Conservation (phyloP, 1,140 invertebrate genomes). For the Brachionus angularis region DNA sequence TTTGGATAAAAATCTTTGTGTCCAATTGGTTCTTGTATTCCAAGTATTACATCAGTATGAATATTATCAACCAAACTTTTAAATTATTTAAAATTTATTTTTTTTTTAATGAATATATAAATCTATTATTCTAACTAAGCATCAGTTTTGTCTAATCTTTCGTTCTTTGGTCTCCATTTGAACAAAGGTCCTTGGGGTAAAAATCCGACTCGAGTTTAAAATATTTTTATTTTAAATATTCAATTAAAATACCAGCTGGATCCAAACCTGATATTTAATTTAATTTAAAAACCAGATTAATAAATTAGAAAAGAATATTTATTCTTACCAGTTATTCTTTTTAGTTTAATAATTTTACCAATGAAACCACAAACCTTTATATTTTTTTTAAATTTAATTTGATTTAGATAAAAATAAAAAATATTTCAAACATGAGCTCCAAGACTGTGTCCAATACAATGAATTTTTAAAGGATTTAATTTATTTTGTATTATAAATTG, state of each 20-base stretch:
- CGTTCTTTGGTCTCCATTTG: slow-evolving; percentile 68
- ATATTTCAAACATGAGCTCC: slow-evolving; percentile 70
- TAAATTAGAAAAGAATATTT: too few species aligned
- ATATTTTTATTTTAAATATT: not conserved
- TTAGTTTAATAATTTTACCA: slow-evolving; percentile 74
- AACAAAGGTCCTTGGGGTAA: slow-evolving; percentile 28
- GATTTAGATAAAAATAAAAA: too few species aligned
- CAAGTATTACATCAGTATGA: slow-evolving; percentile 74
- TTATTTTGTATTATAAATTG: slow-evolving; percentile 56
- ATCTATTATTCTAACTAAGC: slow-evolving; percentile 70
- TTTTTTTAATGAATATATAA: not conserved
- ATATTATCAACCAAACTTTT: slow-evolving; percentile 78
- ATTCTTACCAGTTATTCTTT: slow-evolving; percentile 67
- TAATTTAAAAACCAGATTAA: slow-evolving; percentile 50
- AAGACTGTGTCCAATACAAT: slow-evolving; percentile 83
- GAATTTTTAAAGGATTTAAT: slow-evolving; percentile 52
- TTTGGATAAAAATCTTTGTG: slow-evolving; percentile 56
- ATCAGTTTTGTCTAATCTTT: slow-evolving; percentile 76
- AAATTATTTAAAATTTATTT: not conserved
- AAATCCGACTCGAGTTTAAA: too few species aligned
- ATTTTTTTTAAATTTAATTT: not conserved
- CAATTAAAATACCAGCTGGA: slow-evolving; percentile 85
- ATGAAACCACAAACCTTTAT: slow-evolving; percentile 69
- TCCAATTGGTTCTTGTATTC: slow-evolving; percentile 59
- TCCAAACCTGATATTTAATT: slow-evolving; percentile 63